Evolutionary conservation across 2,113 vertebrate species (phyloP).

Genomic region (Pituophis catenifer): DNA sequence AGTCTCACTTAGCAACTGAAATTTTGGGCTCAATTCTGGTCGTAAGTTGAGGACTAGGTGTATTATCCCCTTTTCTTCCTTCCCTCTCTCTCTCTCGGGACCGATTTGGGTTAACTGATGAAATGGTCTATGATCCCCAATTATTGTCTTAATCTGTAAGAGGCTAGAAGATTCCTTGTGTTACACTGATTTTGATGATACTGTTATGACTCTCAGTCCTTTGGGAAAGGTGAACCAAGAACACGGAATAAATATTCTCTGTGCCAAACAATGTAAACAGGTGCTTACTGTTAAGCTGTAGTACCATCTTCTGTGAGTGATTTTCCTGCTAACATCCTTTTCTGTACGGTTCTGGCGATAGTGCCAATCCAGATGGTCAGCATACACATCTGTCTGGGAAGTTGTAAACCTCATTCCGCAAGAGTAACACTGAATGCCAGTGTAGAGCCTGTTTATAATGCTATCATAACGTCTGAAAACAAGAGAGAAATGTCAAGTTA

Average conservation of each 20-base stretch:
- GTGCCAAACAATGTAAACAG: no score
- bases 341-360: constrained; percentile 95
- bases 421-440: constrained; percentile 97
- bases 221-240: background rate
- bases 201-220: background rate
- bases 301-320: constrained; percentile 96
- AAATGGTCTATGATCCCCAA: background rate
- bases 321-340: constrained; percentile 92
- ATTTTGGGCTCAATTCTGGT: no score
- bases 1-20: no score
- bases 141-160: background rate
- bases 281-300: constrained; percentile 88
- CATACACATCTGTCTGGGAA: constrained; percentile 94
- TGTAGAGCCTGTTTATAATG: constrained; percentile 91
- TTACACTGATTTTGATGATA: background rate
- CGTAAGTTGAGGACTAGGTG: background rate
- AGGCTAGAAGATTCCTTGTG: background rate
- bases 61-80: background rate
- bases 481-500: background rate
- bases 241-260: background rate
- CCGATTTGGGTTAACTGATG: background rate
- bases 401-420: constrained; percentile 97
- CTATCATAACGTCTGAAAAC: constrained; percentile 84
- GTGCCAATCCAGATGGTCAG: constrained; percentile 98
- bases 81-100: background rate